phyloP scores from a whole-genome alignment of 2,888 invertebrate genomes.

The Lithosia quadra region DNA sequence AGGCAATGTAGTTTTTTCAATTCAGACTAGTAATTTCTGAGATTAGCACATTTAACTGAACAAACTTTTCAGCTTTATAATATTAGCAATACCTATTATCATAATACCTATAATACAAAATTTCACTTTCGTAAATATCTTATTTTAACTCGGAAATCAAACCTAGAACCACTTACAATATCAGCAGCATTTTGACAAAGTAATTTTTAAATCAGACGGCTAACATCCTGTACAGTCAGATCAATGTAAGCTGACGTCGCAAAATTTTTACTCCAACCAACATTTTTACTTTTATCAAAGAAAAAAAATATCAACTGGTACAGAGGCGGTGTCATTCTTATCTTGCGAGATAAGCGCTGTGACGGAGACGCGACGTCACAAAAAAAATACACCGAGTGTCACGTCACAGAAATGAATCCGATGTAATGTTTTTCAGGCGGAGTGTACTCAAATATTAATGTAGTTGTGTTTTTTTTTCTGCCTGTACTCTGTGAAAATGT shows the following conservation, averaged over 20 bases:
- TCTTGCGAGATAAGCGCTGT: slow-evolving; percentile 55
- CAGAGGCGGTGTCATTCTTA: slow-evolving; percentile 52
- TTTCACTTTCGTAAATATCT: too few relatives aligned
- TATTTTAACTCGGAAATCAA: too few relatives aligned
- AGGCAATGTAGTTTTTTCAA: too few relatives aligned
- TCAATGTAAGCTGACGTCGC: neutral
- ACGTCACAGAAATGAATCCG: slow-evolving; percentile 54
- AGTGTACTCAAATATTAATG: slow-evolving; percentile 53
- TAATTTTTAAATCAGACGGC: neutral
- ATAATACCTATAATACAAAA: too few relatives aligned
- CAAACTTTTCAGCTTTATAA: too few relatives aligned
- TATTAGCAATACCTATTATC: too few relatives aligned
- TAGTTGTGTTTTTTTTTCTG: slow-evolving; percentile 33
- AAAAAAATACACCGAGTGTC: slow-evolving; percentile 46
- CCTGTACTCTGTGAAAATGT: slow-evolving; percentile 26
- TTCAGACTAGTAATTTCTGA: too few relatives aligned
- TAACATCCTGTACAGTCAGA: neutral
- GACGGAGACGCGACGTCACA: slow-evolving; percentile 56
- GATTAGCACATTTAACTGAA: too few relatives aligned
- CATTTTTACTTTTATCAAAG: slow-evolving; percentile 45
- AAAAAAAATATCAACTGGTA: slow-evolving; percentile 42
- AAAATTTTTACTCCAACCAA: slow-evolving; percentile 35
- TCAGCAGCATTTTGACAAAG: too few relatives aligned
- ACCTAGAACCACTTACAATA: too few relatives aligned
- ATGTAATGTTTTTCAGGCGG: slow-evolving; percentile 44